These are phyloP conservation scores for Scaptodrosophila latifasciaeformis DNA, from an alignment of 2,888 invertebrate species.

Conservation along the genomic window DNA sequence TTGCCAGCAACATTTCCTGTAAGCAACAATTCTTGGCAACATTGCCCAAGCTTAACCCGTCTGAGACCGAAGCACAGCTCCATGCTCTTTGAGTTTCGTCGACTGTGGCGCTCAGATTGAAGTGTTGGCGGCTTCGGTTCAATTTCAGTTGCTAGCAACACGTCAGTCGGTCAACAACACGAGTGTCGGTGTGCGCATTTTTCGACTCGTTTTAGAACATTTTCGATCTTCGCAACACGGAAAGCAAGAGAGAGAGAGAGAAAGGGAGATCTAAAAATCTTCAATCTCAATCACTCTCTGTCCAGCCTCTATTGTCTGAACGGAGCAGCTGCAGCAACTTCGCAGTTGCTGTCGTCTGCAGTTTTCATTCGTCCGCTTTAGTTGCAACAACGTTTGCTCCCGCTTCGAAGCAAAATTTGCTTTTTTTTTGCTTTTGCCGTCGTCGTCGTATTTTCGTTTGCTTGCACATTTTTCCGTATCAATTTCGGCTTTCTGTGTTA, in stretches of 20 bases:
- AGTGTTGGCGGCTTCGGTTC: neutral
- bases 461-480: slow-evolving; percentile 11
- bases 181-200: slow-evolving; percentile 11
- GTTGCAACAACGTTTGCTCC: slow-evolving; percentile 48
- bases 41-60: too few relatives aligned
- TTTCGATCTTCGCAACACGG: neutral
- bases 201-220: slow-evolving; percentile 13
- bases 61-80: too few relatives aligned
- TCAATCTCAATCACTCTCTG: too few relatives aligned
- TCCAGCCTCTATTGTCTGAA: too few relatives aligned
- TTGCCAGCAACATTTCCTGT: too few relatives aligned
- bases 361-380: slow-evolving; percentile 42
- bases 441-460: neutral
- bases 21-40: too few relatives aligned
- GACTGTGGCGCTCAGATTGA: too few relatives aligned
- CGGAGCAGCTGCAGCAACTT: slow-evolving; percentile 41
- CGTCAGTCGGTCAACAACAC: slow-evolving; percentile 58
- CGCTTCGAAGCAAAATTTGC: slow-evolving; percentile 12
- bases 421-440: slow-evolving; percentile 17
- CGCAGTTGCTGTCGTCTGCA: slow-evolving; percentile 26
- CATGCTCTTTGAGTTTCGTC: too few relatives aligned
- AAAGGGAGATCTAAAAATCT: slow-evolving; percentile 7
- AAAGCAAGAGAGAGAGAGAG: slow-evolving; percentile 8
- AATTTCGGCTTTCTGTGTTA: slow-evolving; percentile 12
- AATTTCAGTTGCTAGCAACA: slow-evolving; percentile 53